Evolutionary conservation across 2,797 vertebrate genomes (phyloP), one percentile per base, ranked within the genome.

Genomic region (Macrochelys suwanniensis): DNA sequence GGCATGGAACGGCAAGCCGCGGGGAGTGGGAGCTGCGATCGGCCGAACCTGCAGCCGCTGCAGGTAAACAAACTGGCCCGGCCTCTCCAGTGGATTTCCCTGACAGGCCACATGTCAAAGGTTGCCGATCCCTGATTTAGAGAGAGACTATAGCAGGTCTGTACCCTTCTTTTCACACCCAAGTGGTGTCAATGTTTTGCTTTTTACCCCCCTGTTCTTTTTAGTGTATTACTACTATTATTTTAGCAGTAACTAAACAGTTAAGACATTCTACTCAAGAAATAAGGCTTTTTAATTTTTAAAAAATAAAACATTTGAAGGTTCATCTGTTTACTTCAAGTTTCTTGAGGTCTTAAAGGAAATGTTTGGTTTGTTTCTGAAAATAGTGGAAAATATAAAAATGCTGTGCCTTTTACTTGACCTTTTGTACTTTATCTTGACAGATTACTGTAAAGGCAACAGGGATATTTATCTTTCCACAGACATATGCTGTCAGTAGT

Each of bases 361-460:
- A 16, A 31, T 85, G 87, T 19, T 68, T 7, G 1, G 4, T 84
- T 81, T 74, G 21, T 26, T 90, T 80, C 26, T 15, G 1, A n/a
- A 19, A 15, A 80, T 83, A 89, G 12, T 16, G 57, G 76, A 8
- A 17, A 77, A 0, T 0, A 4, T 49, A 5, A 3, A 81, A 77
- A 9, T 8, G 83, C 3, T 82, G 82, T 5, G 12, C 21, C 7
- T 50, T 33, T 77, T 47, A 31, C 12, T 49, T 50, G 2, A 28
- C n/a, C 49, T 71, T 65, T 11, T 61, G 0, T 4, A 1, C 1
- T 33, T 28, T 28, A 51, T 82, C 53, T 16, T 4, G 2, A 7
- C 37, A 33, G 51, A 4, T 5, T n/a, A 5, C 7, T 12, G 0
- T 9, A 53, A 77, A 80, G 51, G 84, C 57, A 78, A 42, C 2